These are phyloP conservation scores for Lamprologus speciosus DNA, from an alignment of 2,113 vertebrate species.

Conservation along the genomic window DNA sequence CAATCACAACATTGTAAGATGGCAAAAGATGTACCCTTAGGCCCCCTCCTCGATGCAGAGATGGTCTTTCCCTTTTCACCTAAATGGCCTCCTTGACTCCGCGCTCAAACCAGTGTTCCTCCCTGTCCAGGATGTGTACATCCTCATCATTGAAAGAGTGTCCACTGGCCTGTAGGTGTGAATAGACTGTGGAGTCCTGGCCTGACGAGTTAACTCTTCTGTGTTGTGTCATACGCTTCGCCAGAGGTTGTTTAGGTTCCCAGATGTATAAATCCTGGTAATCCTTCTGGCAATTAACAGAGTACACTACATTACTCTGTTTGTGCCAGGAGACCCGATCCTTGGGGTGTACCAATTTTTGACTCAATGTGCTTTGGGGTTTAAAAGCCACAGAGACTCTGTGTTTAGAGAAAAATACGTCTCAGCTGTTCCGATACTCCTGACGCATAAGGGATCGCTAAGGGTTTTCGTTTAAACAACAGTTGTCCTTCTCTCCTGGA, in stretches of 20 bases:
- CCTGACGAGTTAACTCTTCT: fast-evolving
- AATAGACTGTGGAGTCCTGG: not conserved
- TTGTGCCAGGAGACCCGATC: fast-evolving
- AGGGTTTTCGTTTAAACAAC: not conserved
- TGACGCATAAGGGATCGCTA: fast-evolving
- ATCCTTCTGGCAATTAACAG: not conserved
- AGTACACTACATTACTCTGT: not conserved
- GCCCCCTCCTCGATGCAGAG: not conserved
- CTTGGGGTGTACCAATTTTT: not conserved
- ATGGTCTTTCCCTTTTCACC: not conserved
- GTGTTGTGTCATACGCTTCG: not conserved
- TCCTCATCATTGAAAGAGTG: fast-evolving
- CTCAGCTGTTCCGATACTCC: not conserved
- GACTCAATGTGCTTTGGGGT: not conserved
- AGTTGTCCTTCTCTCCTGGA: not conserved
- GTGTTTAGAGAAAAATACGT: not conserved
- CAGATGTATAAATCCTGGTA: not conserved
- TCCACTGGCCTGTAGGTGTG: not conserved
- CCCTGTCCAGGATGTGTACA: not conserved
- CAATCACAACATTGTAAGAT: not conserved
- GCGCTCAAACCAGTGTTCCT: fast-evolving
- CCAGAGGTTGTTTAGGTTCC: not conserved
- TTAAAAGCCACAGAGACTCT: not conserved
- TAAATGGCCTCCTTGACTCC: not conserved
- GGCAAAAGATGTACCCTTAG: fast-evolving